Evolutionary conservation across 2,113 vertebrate genomes (phyloP).

Genomic region (Pyxicephalus adspersus): DNA sequence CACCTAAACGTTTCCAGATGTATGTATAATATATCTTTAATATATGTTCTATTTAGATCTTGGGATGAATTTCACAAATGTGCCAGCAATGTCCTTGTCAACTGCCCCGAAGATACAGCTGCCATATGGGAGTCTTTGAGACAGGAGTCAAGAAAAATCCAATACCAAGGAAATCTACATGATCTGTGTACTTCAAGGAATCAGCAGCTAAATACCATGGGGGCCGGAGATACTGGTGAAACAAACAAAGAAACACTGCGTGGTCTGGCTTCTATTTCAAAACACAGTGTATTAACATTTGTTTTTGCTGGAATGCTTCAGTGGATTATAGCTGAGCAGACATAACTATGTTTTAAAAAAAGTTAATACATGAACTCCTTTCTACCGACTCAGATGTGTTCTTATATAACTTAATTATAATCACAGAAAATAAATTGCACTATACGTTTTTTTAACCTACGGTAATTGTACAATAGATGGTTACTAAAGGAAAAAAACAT

Average conservation of each 20-base stretch:
- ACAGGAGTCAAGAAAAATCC: constrained; percentile 90
- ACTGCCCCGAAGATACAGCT: constrained; percentile 88
- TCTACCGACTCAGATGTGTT: neutral
- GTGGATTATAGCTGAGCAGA: neutral
- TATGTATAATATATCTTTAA: neutral
- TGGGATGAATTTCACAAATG: constrained; percentile 94
- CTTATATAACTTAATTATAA: too few relatives aligned
- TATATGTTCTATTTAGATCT: constrained; percentile 72
- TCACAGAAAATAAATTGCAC: neutral
- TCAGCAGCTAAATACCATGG: constrained; percentile 63
- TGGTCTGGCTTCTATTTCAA: constrained; percentile 58
- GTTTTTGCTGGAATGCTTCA: constrained; percentile 60
- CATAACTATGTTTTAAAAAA: neutral
- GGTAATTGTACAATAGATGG: neutral
- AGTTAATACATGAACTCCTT: neutral
- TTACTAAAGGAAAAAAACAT: neutral
- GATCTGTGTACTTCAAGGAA: constrained; percentile 83
- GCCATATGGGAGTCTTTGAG: constrained; percentile 92
- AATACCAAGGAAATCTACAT: constrained; percentile 92
- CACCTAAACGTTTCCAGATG: too few relatives aligned
- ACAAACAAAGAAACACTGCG: constrained; percentile 89
- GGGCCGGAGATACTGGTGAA: constrained; percentile 63
- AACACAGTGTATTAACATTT: constrained; percentile 49
- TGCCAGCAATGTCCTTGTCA: constrained; percentile 81
- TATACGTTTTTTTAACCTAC: neutral